A percentile compares a stretch with the other conserved stretches of the same genome.
These are phyloP conservation scores for Chrysoperla carnea DNA, from an alignment of 1,140 invertebrate genomes.

Conservation along the genomic window DNA sequence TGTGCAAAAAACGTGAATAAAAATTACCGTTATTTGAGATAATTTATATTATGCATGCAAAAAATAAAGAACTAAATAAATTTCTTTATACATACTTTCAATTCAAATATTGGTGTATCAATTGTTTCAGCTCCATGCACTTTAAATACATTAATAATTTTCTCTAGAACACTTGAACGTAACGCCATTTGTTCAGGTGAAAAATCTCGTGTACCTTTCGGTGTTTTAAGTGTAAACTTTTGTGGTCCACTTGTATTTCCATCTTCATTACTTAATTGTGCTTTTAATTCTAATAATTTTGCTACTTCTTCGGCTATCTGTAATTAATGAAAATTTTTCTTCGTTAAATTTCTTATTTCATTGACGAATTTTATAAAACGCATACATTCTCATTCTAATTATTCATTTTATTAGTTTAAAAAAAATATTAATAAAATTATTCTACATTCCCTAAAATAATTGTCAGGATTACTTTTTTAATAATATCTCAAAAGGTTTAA, in stretches of 20 bases:
- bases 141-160: conserved; percentile 84
- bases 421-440: not conserved
- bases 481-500: not conserved
- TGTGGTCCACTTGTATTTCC: conserved; percentile 27
- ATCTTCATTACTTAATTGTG: conserved; percentile 38
- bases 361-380: not conserved
- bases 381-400: conserved; percentile 1
- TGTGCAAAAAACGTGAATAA: not conserved
- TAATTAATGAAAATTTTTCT: no score
- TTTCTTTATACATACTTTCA: conserved; percentile 50
- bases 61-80: not conserved
- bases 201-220: conserved; percentile 94
- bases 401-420: not conserved
- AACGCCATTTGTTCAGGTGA: conserved; percentile 88
- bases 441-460: not conserved
- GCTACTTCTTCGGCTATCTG: conserved; percentile 67
- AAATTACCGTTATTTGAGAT: not conserved
- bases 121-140: conserved; percentile 96
- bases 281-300: conserved; percentile 64
- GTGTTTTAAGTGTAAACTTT: conserved; percentile 77
- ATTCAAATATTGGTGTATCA: conserved; percentile 97
- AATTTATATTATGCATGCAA: no score
- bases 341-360: no score
- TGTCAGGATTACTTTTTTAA: not conserved
- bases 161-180: conserved; percentile 72